Evolutionary conservation across 2,888 invertebrate species (phyloP).

Genomic region (Cephus pygmeus): DNA sequence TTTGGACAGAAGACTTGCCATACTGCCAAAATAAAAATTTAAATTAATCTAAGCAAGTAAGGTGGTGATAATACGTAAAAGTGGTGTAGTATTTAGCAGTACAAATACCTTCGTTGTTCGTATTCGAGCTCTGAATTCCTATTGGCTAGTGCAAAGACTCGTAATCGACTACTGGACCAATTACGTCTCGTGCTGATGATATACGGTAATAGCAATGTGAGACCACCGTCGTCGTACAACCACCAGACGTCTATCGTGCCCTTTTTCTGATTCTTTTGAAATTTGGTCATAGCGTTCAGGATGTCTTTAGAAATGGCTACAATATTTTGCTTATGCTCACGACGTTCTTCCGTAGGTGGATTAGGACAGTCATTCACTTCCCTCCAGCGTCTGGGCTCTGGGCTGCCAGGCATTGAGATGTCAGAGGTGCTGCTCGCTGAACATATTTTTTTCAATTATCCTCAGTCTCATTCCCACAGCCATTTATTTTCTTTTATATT

Average conservation of each 20-base stretch:
- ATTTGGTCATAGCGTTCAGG: conserved; percentile 77
- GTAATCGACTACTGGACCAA: conserved; percentile 81
- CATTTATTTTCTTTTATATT: background rate
- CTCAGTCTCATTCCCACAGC: background rate
- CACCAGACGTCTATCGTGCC: conserved; percentile 96
- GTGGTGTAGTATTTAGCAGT: background rate
- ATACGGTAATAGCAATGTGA: conserved; percentile 87
- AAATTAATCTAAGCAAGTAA: background rate
- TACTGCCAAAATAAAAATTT: conserved; percentile 65
- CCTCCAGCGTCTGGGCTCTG: conserved; percentile 58
- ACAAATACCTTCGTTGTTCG: conserved; percentile 64
- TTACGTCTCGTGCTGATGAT: conserved; percentile 83
- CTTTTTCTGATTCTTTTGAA: conserved; percentile 80
- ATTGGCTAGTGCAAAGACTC: conserved; percentile 86
- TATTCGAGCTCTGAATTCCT: conserved; percentile 84
- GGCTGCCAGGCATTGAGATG: conserved; percentile 56
- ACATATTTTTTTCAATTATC: conserved; percentile 59
- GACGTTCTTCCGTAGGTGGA: conserved; percentile 45
- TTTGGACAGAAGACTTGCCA: conserved; percentile 92
- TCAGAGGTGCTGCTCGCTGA: conserved; percentile 63
- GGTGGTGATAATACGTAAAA: conserved; percentile 62
- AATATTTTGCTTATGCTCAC: background rate
- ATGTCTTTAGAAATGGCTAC: background rate
- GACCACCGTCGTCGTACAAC: conserved; percentile 93
- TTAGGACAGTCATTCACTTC: conserved; percentile 51